These are phyloP conservation scores for Macropus fuliginosus DNA, from an alignment of 2,797 vertebrate species.

Conservation along the genomic window DNA sequence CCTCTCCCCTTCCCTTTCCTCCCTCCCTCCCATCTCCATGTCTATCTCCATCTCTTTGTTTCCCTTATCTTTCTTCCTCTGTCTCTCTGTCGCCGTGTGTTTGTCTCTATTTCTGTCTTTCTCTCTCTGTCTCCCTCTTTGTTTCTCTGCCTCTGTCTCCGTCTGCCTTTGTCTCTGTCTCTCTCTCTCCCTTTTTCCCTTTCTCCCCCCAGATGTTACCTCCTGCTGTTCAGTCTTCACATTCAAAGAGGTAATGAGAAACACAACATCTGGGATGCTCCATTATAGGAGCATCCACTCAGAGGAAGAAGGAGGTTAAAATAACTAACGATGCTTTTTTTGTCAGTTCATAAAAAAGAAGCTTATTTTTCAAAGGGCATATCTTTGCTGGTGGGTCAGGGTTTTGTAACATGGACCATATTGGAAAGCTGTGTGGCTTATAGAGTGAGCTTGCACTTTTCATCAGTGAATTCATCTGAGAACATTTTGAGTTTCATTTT, in stretches of 20 bases:
- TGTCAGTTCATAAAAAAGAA: conserved; percentile 56
- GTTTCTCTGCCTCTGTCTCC: neutral
- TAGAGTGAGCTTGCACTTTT: neutral
- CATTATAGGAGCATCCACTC: conserved; percentile 50
- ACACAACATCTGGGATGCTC: conserved; percentile 68
- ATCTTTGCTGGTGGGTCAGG: conserved; percentile 27
- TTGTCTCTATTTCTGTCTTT: neutral
- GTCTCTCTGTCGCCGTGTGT: no score
- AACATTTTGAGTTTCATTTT: neutral
- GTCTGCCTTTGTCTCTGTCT: neutral
- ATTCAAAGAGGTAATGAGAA: conserved; percentile 69
- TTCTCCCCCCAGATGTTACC: conserved; percentile 68
- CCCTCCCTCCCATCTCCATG: no score
- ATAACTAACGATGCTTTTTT: conserved; percentile 54
- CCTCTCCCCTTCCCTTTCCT: neutral
- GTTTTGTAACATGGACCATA: conserved; percentile 39
- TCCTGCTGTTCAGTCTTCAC: conserved; percentile 74
- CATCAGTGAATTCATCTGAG: neutral
- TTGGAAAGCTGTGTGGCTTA: neutral
- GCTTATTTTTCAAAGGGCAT: conserved; percentile 48
- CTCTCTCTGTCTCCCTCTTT: neutral
- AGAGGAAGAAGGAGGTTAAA: conserved; percentile 58
- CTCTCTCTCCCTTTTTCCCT: neutral
- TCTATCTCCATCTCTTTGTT: neutral
- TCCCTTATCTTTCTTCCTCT: neutral